Evolutionary conservation across 2,113 vertebrate species (phyloP).

Genomic region (Oryzias curvinotus): DNA sequence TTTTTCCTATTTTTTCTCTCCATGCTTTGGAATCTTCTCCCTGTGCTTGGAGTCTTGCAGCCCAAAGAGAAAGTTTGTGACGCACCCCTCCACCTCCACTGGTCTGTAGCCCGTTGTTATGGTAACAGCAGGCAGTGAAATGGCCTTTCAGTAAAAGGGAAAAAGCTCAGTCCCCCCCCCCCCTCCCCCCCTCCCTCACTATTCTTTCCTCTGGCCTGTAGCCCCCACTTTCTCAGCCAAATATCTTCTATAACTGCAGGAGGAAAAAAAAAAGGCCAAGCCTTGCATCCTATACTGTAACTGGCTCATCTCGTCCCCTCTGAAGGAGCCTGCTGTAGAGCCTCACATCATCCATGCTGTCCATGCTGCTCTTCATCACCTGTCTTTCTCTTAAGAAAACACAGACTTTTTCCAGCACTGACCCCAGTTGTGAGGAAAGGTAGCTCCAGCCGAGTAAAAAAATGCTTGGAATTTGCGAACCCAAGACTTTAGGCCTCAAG

Average conservation of each 20-base stretch:
- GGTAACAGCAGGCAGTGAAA: constrained; percentile 74
- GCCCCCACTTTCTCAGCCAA: constrained; percentile 64
- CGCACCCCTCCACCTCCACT: constrained; percentile 55
- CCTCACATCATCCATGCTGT: constrained; percentile 27
- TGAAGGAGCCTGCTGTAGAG: constrained; percentile 28
- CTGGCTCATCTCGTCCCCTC: background rate
- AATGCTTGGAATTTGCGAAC: constrained; percentile 78
- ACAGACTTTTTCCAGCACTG: constrained; percentile 37
- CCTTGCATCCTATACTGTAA: background rate
- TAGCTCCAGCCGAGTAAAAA: constrained; percentile 69
- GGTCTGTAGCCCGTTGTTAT: constrained; percentile 70
- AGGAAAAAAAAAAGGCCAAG: background rate
- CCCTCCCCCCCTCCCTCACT: constrained; percentile 29
- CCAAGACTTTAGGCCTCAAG: constrained; percentile 70
- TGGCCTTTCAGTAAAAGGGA: constrained; percentile 66
- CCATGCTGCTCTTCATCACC: constrained; percentile 18
- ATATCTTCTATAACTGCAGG: constrained; percentile 47
- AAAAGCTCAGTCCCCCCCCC: constrained; percentile 44
- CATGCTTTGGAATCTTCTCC: constrained; percentile 25
- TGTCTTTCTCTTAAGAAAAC: constrained; percentile 26
- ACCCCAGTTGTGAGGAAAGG: constrained; percentile 61
- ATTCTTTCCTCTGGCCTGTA: constrained; percentile 60
- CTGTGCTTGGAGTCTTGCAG: constrained; percentile 38
- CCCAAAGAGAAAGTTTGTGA: constrained; percentile 70
- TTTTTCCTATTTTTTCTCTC: constrained; percentile 6